phyloP scores from a whole-genome alignment of 2,888 invertebrate species.

The Autographa gamma region DNA sequence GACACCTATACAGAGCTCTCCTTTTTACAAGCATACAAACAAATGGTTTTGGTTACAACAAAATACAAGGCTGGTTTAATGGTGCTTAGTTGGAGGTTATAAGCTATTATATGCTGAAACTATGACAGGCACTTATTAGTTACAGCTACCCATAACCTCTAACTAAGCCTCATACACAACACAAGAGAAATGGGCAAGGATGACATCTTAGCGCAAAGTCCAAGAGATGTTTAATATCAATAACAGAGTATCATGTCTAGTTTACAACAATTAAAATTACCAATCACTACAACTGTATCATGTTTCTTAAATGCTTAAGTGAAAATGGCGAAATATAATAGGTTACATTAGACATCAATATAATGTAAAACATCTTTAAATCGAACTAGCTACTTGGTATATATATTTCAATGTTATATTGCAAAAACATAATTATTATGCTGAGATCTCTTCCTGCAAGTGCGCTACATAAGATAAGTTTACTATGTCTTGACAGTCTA shows the following conservation, averaged over 20 bases:
- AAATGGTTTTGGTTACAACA: not conserved
- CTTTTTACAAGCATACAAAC: slow-evolving; percentile 38
- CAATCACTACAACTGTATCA: slow-evolving; percentile 25
- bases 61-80: not conserved
- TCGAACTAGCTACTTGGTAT: slow-evolving; percentile 22
- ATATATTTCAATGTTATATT: slow-evolving; percentile 20
- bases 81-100: not conserved
- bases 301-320: slow-evolving; percentile 9
- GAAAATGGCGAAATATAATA: not conserved
- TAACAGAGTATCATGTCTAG: slow-evolving; percentile 17
- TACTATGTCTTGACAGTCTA: slow-evolving; percentile 40
- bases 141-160: not conserved
- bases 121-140: not conserved
- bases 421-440: slow-evolving; percentile 9
- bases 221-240: slow-evolving; percentile 9
- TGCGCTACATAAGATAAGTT: slow-evolving; percentile 23
- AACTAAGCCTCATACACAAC: not conserved
- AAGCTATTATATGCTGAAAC: not conserved
- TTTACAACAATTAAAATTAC: slow-evolving; percentile 37
- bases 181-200: not conserved
- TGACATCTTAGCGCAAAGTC: not conserved
- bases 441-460: slow-evolving; percentile 41
- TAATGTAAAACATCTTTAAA: not conserved
- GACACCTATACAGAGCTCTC: slow-evolving; percentile 49
- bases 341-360: slow-evolving; percentile 4